Evolutionary conservation across 2,797 vertebrate species (phyloP).

Genomic region (Chelonia mydas): DNA sequence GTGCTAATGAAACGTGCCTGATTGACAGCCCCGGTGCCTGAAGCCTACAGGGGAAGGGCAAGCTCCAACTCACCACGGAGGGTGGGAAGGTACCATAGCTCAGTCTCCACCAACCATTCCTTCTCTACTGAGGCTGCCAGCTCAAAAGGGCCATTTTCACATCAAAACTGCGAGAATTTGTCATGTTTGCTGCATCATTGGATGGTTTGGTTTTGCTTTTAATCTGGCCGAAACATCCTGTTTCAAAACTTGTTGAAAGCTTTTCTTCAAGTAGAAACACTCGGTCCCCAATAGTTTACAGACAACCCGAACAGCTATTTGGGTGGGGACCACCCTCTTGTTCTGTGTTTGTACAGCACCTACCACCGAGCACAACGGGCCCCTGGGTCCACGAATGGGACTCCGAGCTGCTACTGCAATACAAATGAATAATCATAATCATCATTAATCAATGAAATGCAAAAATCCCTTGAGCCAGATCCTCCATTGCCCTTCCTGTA

Average conservation of each 20-base stretch:
- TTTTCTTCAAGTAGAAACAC: neutral
- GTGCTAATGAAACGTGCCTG: neutral
- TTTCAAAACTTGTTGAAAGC: neutral
- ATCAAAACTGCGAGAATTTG: neutral
- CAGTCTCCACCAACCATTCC: too few species aligned
- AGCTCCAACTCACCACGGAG: neutral
- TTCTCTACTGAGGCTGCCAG: neutral
- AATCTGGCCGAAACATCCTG: neutral
- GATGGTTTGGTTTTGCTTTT: neutral
- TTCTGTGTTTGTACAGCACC: neutral
- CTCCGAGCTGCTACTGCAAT: neutral
- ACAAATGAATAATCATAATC: neutral
- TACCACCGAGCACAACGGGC: neutral
- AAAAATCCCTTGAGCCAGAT: neutral
- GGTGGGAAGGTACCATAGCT: neutral
- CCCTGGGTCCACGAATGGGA: neutral
- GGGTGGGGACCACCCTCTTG: neutral
- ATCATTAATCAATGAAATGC: neutral
- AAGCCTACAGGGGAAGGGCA: neutral
- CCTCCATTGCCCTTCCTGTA: neutral
- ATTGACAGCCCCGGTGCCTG: neutral
- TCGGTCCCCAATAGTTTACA: neutral
- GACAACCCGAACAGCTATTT: too few species aligned
- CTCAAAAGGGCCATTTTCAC: accelerated
- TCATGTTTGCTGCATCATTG: neutral